These are phyloP conservation scores for Cremastinae sp. DNA, from an alignment of 2,888 invertebrate species.

Conservation along the genomic window DNA sequence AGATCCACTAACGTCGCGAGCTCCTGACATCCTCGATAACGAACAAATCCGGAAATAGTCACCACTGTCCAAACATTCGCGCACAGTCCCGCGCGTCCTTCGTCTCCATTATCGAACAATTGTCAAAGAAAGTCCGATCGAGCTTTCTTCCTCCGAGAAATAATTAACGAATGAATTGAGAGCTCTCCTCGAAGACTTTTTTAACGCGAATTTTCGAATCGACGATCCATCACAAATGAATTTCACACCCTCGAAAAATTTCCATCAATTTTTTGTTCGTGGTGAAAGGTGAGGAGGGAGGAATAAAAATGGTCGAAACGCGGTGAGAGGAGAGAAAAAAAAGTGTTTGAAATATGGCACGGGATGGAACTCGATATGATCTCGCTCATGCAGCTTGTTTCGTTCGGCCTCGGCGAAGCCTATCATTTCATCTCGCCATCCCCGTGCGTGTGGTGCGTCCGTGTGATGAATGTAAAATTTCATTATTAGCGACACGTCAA, in stretches of 20 bases:
- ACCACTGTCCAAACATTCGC: constrained; percentile 16
- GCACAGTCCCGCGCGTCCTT: neutral
- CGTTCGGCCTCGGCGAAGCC: constrained; percentile 27
- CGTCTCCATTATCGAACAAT: constrained; percentile 36
- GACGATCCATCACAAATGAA: neutral
- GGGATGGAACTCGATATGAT: constrained; percentile 16
- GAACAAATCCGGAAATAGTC: constrained; percentile 47
- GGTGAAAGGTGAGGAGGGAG: neutral
- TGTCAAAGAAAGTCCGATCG: constrained; percentile 25
- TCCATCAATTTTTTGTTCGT: constrained; percentile 3
- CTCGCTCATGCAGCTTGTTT: constrained; percentile 2
- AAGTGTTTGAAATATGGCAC: neutral
- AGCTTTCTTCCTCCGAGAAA: constrained; percentile 22
- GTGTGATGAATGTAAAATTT: constrained; percentile 70
- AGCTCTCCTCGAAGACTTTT: neutral
- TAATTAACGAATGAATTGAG: constrained; percentile 31
- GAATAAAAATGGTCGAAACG: neutral
- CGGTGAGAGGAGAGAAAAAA: neutral
- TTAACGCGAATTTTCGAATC: neutral
- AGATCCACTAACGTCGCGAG: constrained; percentile 31
- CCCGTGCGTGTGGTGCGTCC: constrained; percentile 20
- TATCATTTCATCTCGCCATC: constrained; percentile 43
- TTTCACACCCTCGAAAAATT: neutral
- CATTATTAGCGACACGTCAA: constrained; percentile 65
- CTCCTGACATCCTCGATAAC: constrained; percentile 50